A percentile compares a stretch with the other conserved stretches of the same genome.
Evolutionary conservation across 2,888 invertebrate species (phyloP).

Genomic region (Caenorhabditis angaria): DNA sequence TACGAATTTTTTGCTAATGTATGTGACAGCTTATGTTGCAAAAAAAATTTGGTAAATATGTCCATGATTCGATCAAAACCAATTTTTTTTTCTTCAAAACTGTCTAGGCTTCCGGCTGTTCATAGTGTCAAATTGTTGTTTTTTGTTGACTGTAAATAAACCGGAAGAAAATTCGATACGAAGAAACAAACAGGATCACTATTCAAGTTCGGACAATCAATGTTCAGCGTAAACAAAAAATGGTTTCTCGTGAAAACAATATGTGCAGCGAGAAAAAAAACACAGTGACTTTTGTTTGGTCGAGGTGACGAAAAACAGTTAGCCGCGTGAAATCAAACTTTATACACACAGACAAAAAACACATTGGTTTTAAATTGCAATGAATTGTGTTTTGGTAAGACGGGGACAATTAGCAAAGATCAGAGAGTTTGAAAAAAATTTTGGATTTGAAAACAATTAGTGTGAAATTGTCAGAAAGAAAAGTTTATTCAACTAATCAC

Average conservation of each 20-base stretch:
- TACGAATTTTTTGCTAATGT: not conserved
- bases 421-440: too few relatives aligned
- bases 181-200: not conserved
- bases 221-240: slow-evolving; percentile 2
- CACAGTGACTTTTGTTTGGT: not conserved
- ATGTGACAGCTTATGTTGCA: slow-evolving; percentile 2
- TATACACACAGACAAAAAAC: too few relatives aligned
- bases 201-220: slow-evolving; percentile 1
- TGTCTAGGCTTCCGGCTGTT: not conserved
- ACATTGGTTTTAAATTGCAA: too few relatives aligned
- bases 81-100: too few relatives aligned
- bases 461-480: too few relatives aligned
- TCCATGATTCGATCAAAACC: not conserved
- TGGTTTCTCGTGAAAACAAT: not conserved
- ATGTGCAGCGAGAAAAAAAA: too few relatives aligned
- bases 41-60: not conserved
- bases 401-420: too few relatives aligned
- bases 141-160: not conserved
- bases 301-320: too few relatives aligned
- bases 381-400: too few relatives aligned
- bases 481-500: too few relatives aligned
- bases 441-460: too few relatives aligned
- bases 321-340: too few relatives aligned
- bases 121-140: not conserved
- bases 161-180: slow-evolving; percentile 1